Base-by-base conservation (phyloP, 2,888 invertebrate genomes). In the Lumbricus terrestris region DNA sequence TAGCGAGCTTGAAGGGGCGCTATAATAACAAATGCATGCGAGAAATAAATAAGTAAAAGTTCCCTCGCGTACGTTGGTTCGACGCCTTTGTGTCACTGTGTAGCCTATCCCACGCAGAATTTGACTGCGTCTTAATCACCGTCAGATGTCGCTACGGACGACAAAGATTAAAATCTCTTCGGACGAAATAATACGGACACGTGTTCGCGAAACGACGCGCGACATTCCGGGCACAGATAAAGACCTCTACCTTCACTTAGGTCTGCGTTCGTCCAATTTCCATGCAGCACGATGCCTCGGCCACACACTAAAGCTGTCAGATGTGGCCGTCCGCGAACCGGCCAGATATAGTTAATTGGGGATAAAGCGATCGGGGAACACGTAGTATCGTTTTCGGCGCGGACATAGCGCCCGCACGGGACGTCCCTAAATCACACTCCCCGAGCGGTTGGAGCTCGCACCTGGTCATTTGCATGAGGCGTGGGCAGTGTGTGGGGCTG, bases 391-490 rank as follows among this genome's bases (percentile, higher is more conserved):
- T 69, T 69, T 69, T 69, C 69, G 29, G 69, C 4, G 6, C 11
- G 69, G 29, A n/a, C 69, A 29, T n/a, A 11, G 4, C 47, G 29
- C 69, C 69, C 69, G 69, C 29, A 69, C 69, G 69, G 69, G 69
- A n/a, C 29, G 29, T n/a, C 69, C 29, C 29, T 69, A 69, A 69
- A 69, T 69, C 69, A 69, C 8, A n/a, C 69, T 69, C 69, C 69
- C 69, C 69, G 54, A 69, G n/a, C 69, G 69, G 69, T 69, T 69
- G 69, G 34, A 34, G 85, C 35, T 16, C 85, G 85, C 85, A 85
- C 85, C 85, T 85, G 85, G 85, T 85, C 85, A 85, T 85, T 37
- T 29, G 85, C 20, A 85, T 85, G 85, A 34, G 13, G n/a, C 34
- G 85, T 37, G 37, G 85, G 29, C 35, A 35, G 85, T 85, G 85